Conservation (phyloP, 1,140 invertebrate species). For the Brachionus calyciflorus region DNA sequence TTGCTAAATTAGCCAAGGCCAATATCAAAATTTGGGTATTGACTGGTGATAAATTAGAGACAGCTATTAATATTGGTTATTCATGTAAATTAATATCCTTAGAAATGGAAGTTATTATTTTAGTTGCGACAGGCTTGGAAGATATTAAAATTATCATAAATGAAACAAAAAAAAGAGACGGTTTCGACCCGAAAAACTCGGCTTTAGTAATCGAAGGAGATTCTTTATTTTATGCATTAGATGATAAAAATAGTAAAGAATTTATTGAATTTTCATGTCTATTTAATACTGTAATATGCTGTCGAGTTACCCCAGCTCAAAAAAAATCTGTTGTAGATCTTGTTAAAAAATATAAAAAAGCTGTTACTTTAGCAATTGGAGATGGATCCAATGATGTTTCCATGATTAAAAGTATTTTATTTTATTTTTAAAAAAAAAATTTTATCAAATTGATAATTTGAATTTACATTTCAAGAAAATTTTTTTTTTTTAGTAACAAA, state of each 20-base stretch:
- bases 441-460: background rate
- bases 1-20: constrained; percentile 83
- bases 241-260: background rate
- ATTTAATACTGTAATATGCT: constrained; percentile 80
- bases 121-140: background rate
- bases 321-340: constrained; percentile 96
- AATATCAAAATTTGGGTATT: constrained; percentile 98
- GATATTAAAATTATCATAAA: background rate
- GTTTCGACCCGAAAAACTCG: constrained; percentile 68
- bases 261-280: constrained; percentile 48
- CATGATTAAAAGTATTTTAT: constrained; percentile 66
- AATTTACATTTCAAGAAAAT: too few species aligned
- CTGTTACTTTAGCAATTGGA: constrained; percentile 88
- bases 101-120: constrained; percentile 64
- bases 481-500: too few species aligned
- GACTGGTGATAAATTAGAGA: constrained; percentile 99
- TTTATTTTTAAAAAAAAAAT: background rate
- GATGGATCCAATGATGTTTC: constrained; percentile 99
- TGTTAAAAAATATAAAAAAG: constrained; percentile 81
- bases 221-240: constrained; percentile 69
- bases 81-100: constrained; percentile 94
- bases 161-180: constrained; percentile 13
- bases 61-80: constrained; percentile 98
- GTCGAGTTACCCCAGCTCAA: constrained; percentile 91
- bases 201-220: constrained; percentile 95